These are phyloP conservation scores for Eupithecia subumbrata DNA, from an alignment of 2,888 invertebrate genomes.

Conservation along the genomic window DNA sequence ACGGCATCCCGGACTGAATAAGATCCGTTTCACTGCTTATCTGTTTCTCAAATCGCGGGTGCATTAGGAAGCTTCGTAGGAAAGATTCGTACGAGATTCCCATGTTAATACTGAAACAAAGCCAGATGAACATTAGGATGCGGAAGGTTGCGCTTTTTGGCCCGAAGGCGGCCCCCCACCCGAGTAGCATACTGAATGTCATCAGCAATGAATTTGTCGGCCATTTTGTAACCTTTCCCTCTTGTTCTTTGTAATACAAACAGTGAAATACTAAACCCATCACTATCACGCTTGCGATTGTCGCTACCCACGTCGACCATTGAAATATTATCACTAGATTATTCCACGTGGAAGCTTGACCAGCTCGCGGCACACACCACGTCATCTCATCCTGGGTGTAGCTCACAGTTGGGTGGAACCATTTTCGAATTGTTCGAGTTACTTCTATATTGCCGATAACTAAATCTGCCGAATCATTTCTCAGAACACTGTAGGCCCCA, in stretches of 20 bases:
- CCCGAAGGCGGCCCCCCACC: constrained; percentile 74
- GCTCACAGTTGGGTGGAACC: constrained; percentile 77
- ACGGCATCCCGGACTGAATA: constrained; percentile 70
- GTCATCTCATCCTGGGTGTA: constrained; percentile 81
- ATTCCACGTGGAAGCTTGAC: constrained; percentile 74
- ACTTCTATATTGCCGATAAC: constrained; percentile 80
- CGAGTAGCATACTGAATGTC: constrained; percentile 77
- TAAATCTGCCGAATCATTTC: constrained; percentile 67
- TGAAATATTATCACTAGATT: constrained; percentile 79
- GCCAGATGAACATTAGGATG: constrained; percentile 75
- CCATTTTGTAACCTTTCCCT: constrained; percentile 67
- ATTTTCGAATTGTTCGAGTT: constrained; percentile 70
- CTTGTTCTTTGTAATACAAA: constrained; percentile 68
- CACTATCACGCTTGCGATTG: constrained; percentile 63
- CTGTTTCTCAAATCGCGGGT: constrained; percentile 80
- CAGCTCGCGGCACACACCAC: constrained; percentile 75
- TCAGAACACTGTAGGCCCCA: constrained; percentile 67
- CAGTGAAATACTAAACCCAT: constrained; percentile 74
- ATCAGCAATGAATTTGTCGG: constrained; percentile 76
- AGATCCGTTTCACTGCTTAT: constrained; percentile 76
- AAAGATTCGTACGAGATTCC: constrained; percentile 80
- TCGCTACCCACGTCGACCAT: constrained; percentile 76
- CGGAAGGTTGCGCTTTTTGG: constrained; percentile 73
- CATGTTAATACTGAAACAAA: constrained; percentile 79
- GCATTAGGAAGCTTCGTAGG: constrained; percentile 80